Percentiles rank a stretch among this genome's conserved stretches.
Conservation (phyloP, 1,140 invertebrate species). For the Elysia chlorotica region DNA sequence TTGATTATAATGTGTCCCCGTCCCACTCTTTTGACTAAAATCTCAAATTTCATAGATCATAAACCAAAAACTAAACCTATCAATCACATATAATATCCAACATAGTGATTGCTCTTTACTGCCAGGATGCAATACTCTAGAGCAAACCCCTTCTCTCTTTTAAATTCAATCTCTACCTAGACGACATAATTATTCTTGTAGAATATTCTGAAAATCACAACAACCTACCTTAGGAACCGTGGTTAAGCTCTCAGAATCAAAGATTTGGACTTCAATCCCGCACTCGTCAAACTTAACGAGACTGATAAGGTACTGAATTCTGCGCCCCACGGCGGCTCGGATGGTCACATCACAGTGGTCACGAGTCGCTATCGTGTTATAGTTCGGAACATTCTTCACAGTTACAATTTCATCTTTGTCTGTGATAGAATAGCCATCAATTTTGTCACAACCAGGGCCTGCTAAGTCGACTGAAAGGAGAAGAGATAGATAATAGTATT, state of each 20-base stretch:
- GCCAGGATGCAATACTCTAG: background rate
- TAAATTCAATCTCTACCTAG: too few species aligned
- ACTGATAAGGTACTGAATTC: slow-evolving; percentile 10
- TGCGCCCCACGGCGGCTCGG: background rate
- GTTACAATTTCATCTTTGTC: background rate
- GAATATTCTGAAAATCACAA: background rate
- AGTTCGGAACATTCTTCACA: background rate
- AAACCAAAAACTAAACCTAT: too few species aligned
- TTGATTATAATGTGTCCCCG: too few species aligned
- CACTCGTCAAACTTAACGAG: slow-evolving; percentile 11
- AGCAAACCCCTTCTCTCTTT: too few species aligned
- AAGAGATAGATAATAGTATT: too few species aligned
- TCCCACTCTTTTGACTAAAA: too few species aligned
- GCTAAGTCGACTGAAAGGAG: slow-evolving; percentile 8
- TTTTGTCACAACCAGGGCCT: slow-evolving; percentile 14
- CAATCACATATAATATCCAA: background rate
- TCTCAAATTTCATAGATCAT: too few species aligned
- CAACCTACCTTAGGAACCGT: slow-evolving; percentile 9
- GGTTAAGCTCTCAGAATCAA: slow-evolving; percentile 1
- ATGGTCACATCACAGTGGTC: slow-evolving; percentile 17
- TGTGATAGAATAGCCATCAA: slow-evolving; percentile 4
- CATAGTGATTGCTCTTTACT: background rate
- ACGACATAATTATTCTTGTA: too few species aligned
- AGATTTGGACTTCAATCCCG: slow-evolving; percentile 1
- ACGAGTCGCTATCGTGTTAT: slow-evolving; percentile 5